Conservation (phyloP, 1,140 invertebrate genomes). For the Vollenhovia emeryi region DNA sequence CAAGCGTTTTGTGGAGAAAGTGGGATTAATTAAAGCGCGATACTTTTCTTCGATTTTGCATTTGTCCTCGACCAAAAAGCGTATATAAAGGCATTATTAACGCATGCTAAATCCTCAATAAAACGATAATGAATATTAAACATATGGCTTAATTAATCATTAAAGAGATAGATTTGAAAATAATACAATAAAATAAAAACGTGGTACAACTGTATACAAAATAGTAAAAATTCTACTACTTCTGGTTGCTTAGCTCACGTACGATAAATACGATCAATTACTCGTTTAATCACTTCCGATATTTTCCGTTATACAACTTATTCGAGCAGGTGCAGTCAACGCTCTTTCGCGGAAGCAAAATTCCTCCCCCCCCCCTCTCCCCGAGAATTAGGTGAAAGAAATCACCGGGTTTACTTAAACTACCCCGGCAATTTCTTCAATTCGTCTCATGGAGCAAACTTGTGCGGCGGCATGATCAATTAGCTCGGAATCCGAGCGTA, state of each 20-base stretch:
- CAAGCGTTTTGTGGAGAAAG: slow-evolving; percentile 18
- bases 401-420: background rate
- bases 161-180: background rate
- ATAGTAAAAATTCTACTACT: background rate
- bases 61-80: background rate
- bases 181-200: too few relatives aligned
- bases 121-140: background rate
- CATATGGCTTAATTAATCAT: background rate
- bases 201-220: background rate
- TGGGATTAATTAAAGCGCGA: slow-evolving; percentile 26
- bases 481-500: background rate
- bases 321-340: background rate
- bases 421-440: background rate
- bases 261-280: background rate
- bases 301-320: background rate
- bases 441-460: background rate
- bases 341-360: background rate
- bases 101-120: background rate
- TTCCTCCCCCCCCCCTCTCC: background rate
- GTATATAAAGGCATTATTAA: background rate
- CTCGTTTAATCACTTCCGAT: background rate
- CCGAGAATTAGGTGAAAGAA: background rate
- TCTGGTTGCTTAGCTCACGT: background rate
- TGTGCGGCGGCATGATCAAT: slow-evolving; percentile 3
- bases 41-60: background rate